Conservation (phyloP, 2,113 vertebrate genomes). For the Rhinogobius similis region DNA sequence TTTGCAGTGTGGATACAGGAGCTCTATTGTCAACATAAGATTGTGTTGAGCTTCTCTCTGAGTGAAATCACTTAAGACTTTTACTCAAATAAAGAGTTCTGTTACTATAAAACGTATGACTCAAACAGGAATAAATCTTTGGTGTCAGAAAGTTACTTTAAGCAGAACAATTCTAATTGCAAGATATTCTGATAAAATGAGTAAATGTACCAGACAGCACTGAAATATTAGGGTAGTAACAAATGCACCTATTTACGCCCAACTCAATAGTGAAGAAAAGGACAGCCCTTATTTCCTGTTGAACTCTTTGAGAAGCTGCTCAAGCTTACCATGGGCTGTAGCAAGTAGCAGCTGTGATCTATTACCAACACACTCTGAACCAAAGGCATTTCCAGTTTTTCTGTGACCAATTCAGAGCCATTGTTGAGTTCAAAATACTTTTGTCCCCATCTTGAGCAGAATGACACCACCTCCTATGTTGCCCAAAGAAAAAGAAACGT, state of each 20-base stretch:
- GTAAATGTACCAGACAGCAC: too few relatives aligned
- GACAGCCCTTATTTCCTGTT: slow-evolving; percentile 1
- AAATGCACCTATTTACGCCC: slow-evolving; percentile 19
- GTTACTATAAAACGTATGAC: too few relatives aligned
- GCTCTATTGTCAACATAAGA: too few relatives aligned
- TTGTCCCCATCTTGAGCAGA: slow-evolving; percentile 1
- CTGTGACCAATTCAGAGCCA: not conserved
- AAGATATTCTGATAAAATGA: too few relatives aligned
- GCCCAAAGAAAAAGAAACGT: slow-evolving; percentile 9
- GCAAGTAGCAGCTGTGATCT: slow-evolving; percentile 12
- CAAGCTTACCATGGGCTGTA: slow-evolving; percentile 7
- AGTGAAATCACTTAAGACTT: too few relatives aligned
- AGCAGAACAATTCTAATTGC: too few relatives aligned
- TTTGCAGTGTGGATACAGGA: too few relatives aligned
- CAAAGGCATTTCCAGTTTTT: slow-evolving; percentile 6
- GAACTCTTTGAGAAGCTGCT: not conserved
- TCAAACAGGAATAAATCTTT: too few relatives aligned
- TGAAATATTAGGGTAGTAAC: not conserved
- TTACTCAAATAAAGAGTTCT: too few relatives aligned
- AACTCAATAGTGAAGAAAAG: slow-evolving; percentile 4
- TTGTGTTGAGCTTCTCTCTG: too few relatives aligned
- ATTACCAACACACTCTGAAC: slow-evolving; percentile 13
- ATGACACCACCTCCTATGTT: not conserved
- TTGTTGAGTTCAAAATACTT: slow-evolving; percentile 6
- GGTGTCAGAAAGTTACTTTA: too few relatives aligned